Base-by-base conservation (phyloP, 2,113 vertebrate species). In the Brachyhypopomus gauderio region DNA sequence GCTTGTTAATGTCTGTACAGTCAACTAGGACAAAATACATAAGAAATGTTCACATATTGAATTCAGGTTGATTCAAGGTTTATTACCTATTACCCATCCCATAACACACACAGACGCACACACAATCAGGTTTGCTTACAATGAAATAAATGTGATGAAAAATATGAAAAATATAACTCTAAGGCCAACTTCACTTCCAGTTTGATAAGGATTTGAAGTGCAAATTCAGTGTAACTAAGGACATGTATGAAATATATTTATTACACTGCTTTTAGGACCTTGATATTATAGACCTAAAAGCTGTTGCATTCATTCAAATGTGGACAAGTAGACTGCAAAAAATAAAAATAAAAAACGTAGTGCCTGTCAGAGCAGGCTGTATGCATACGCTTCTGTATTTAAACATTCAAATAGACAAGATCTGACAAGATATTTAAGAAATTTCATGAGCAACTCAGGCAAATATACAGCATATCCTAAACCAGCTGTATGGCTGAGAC, bases 361-460 rank as follows among this genome's bases (percentile, higher is more conserved):
- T 20, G 64, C 36, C 22, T 30, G 19, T 6, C 38, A n/a, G 76
- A 60, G 64, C 69, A 55, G 62, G 59, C n/a, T 48, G 25, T 74
- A 22, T 48, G 60, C 70, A 74, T 55, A 23, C 23, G 81, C 23
- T 80, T 81, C 77, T 70, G 72, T 56, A 73, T 75, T 80, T 66
- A 19, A 81, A 78, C 74, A 79, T 77, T 84, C 38, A 80, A 59
- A 85, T 81, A 79, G 72, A 77, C 78, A 83, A 71, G 59, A 79
- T 69, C 45, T 14, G 12, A 52, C 45, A 52, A 14, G 9, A 52
- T 14, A 14, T 52, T 58, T 67, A 67, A 83, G 66, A 60, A 48
- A 30, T 70, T 59, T 62, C 52, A 38, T 3, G n/a, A 17, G 59
- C 5, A 45, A 52, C 45, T 67, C 12, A 52, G 23, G 0, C 7